Evolutionary conservation across 1,140 invertebrate genomes (phyloP), one percentile per base, ranked within the genome.

Genomic region (Hyles vespertilio): DNA sequence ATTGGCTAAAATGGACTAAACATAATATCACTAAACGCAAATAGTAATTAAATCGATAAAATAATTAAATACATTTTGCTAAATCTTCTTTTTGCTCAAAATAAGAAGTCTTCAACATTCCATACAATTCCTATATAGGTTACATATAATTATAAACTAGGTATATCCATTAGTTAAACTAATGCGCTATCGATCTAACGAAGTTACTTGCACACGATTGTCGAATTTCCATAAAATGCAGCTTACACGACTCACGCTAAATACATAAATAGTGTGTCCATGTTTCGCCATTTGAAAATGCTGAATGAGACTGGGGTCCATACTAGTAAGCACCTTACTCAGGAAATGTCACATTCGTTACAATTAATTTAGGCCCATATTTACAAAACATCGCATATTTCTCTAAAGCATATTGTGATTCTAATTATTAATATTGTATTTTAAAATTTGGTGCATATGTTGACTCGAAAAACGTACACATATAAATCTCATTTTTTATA

Each of bases 1-100:
- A 67, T 67, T 61, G 43, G 58, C 59, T 74, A 72, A 74, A 60
- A 65, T 72, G 56, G 64, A 71, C 69, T 74, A 79, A 74, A 72
- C 52, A 72, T 75, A 74, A 79, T 74, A 80, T 74, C 74, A 80
- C 75, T 81, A 78, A 75, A 74, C 72, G 69, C 65, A 72, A 75
- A 69, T 72, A 74, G 66, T 70, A 67, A 73, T 72, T 61, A 70
- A 77, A 78, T 74, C 63, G 59, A 67, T 72, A 74, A 69, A 68
- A 68, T 72, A 70, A 69, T 71, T 69, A 59, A 70, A 66, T 70
- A 68, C 68, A 68, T 61, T 70, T 74, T 61, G 58, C 69, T 71
- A 72, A 56, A 64, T 59, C 46, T 67, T 61, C 43, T 63, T 68
- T 66, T 73, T 74, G 67, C 68, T 72, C 58, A 74, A 72, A 78